Evolutionary conservation across 2,113 vertebrate species (phyloP), one percentile per base, ranked within the genome.

Genomic region (Apeltes quadracus): DNA sequence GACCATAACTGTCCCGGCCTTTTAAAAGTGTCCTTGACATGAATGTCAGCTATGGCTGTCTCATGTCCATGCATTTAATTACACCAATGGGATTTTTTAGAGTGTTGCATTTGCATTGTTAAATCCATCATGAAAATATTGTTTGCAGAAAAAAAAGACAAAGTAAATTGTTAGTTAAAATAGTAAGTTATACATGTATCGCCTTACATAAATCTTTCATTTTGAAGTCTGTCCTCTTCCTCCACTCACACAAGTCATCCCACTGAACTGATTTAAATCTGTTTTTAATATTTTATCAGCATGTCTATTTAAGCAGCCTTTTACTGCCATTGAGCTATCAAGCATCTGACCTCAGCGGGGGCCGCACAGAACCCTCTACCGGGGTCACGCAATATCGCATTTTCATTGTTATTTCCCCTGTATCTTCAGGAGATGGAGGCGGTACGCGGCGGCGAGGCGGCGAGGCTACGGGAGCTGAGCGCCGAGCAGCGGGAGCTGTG

Each of bases 401-500:
- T 65, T 44, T 54, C 41, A 20, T 53, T 43, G 2, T 57, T 44
- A 38, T 79, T 36, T 55, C 44, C 29, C 39, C 15, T 81, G 5
- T 78, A 34, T 74, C 46, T 80, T 13, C 79, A 94, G 94, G 91
- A 94, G 86, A 85, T 94, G 82, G 90, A 98, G 95, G 95, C 96
- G 61, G 89, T 98, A 81, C 96, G 92, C 0, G 93, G 93, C 13
- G 93, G 93, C 1, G 93, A 94, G 75, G 96, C 93, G 63, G 94
- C 93, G 0, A 81, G 88, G 65, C 95, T 98, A 93, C 96, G 95
- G 84, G 96, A 98, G 79, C 90, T 99, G 78, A 96, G 95, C 69
- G 92, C 84, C 0, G 98, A 99, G 89, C 96, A 96, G 75, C 93
- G 95, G 75, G 96, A 95, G 89, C 94, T 99, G 27, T 96, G 98